These are phyloP conservation scores for Hippocampus zosterae DNA, from an alignment of 2,113 vertebrate genomes.

Conservation along the genomic window DNA sequence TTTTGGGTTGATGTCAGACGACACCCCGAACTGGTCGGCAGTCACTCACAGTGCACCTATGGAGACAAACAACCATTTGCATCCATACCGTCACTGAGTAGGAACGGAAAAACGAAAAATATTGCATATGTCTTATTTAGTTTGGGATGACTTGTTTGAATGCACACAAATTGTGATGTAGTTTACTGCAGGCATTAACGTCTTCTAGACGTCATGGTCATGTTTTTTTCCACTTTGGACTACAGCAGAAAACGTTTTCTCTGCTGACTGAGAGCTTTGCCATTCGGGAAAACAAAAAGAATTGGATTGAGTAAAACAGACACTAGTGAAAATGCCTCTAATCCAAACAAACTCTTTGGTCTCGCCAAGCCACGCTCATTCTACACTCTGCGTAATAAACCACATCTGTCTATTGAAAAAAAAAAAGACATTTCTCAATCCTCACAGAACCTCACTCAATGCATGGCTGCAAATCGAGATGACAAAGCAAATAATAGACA, in stretches of 20 bases:
- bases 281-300: not conserved
- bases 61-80: no score
- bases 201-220: not conserved
- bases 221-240: slow-evolving; percentile 1
- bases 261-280: not conserved
- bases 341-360: slow-evolving; percentile 8
- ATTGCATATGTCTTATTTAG: slow-evolving; percentile 21
- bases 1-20: no score
- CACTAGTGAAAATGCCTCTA: not conserved
- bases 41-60: no score
- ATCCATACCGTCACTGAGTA: no score
- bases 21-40: no score
- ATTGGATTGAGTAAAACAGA: not conserved
- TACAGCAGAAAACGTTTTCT: slow-evolving; percentile 5
- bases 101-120: not conserved
- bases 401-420: slow-evolving; percentile 6
- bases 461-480: slow-evolving; percentile 6
- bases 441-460: slow-evolving; percentile 3
- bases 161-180: slow-evolving; percentile 14
- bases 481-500: slow-evolving; percentile 14
- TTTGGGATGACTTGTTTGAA: slow-evolving; percentile 17
- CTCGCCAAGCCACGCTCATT: slow-evolving; percentile 12
- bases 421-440: not conserved
- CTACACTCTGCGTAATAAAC: not conserved
- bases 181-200: not conserved